phyloP scores from a whole-genome alignment of 2,888 invertebrate species.

The Trichopria drosophilae region DNA sequence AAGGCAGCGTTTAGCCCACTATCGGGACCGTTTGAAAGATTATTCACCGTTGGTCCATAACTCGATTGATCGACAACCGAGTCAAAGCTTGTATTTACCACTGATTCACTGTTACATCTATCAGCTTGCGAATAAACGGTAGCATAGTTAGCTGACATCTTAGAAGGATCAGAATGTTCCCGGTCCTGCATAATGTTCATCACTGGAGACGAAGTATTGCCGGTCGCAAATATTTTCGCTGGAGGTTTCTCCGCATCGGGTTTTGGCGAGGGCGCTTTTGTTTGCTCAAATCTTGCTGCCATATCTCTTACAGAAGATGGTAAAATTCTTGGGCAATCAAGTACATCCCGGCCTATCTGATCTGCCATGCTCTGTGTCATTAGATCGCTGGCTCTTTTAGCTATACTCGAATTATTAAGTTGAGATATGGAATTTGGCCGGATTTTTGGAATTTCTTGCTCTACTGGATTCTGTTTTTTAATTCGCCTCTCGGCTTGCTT shows the following conservation, averaged over 20 bases:
- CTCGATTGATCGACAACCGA: constrained; percentile 46
- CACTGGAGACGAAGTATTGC: constrained; percentile 34
- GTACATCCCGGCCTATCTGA: constrained; percentile 45
- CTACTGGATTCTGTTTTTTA: constrained; percentile 56
- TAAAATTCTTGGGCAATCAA: constrained; percentile 47
- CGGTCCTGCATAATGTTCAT: constrained; percentile 33
- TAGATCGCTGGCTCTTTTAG: constrained; percentile 50
- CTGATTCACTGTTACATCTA: constrained; percentile 17
- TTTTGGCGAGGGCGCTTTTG: constrained; percentile 49
- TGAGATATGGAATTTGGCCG: constrained; percentile 24
- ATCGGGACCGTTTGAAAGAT: constrained; percentile 28
- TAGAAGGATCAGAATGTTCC: constrained; percentile 34
- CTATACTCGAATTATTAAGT: constrained; percentile 41
- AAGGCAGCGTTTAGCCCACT: constrained; percentile 52
- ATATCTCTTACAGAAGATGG: constrained; percentile 71
- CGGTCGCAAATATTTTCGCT: constrained; percentile 27
- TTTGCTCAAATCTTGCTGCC: constrained; percentile 79
- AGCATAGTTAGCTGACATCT: constrained; percentile 28
- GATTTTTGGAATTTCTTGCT: constrained; percentile 52
- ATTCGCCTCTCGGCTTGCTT: constrained; percentile 71
- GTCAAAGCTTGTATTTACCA: constrained; percentile 39
- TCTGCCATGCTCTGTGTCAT: constrained; percentile 45
- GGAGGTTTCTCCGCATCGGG: constrained; percentile 45
- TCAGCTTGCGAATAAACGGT: constrained; percentile 32
- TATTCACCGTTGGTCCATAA: constrained; percentile 35